phyloP scores from a whole-genome alignment of 2,888 invertebrate species.

The Oscheius sp. region DNA sequence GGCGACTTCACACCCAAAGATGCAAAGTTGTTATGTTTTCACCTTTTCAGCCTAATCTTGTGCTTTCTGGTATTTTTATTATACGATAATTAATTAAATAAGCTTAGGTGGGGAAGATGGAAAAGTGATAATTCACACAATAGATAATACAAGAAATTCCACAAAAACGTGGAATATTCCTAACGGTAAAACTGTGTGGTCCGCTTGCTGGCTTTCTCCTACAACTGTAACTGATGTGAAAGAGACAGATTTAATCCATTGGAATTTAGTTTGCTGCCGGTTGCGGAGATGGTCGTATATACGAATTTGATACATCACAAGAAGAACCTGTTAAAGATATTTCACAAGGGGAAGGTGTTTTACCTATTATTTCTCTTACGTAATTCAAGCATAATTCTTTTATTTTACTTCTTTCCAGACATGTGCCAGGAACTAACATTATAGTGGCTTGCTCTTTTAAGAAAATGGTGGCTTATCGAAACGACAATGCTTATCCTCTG shows the following conservation, averaged over 20 bases:
- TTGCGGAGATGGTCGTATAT: constrained; percentile 23
- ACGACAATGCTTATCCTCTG: not conserved
- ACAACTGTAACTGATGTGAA: not conserved
- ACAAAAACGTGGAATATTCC: constrained; percentile 33
- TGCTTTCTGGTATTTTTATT: constrained; percentile 31
- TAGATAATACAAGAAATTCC: not conserved
- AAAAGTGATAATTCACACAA: constrained; percentile 11
- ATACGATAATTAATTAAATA: not conserved
- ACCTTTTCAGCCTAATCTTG: constrained; percentile 33
- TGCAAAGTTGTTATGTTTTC: constrained; percentile 32
- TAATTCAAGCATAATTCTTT: not conserved
- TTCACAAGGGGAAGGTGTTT: constrained; percentile 13
- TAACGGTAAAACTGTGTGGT: constrained; percentile 24
- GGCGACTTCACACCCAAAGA: constrained; percentile 13
- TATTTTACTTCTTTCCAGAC: constrained; percentile 4
- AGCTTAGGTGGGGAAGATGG: constrained; percentile 34
- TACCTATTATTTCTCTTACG: constrained; percentile 34
- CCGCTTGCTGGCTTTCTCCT: constrained; percentile 32
- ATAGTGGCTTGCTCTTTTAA: constrained; percentile 1
- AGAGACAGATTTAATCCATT: not conserved
- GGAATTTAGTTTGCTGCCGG: constrained; percentile 36
- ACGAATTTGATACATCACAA: constrained; percentile 16
- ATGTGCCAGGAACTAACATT: not conserved
- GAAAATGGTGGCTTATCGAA: constrained; percentile 17
- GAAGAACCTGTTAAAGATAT: constrained; percentile 20